A percentile compares a stretch with the other conserved stretches of the same genome.
Conservation (phyloP, 2,888 invertebrate species). For the Drosophila antonietae region DNA sequence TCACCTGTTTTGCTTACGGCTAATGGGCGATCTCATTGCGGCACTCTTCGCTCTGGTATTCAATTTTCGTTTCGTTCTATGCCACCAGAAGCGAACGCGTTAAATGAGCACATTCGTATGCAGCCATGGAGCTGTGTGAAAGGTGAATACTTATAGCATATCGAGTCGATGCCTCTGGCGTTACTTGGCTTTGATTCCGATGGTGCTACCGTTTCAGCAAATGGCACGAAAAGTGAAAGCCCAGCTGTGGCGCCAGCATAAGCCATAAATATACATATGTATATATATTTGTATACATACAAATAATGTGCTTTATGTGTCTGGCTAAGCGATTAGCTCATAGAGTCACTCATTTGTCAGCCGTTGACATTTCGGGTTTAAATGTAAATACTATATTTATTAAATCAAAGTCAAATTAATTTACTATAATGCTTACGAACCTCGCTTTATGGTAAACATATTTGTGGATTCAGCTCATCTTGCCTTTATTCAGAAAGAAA, state of each 20-base stretch:
- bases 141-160: conserved; percentile 64
- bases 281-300: conserved; percentile 13
- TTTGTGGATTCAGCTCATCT: background rate
- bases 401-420: conserved; percentile 6
- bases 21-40: conserved; percentile 22
- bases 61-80: conserved; percentile 51
- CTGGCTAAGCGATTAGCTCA: conserved; percentile 40
- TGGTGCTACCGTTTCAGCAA: conserved; percentile 61
- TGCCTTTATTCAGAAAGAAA: background rate
- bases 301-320: conserved; percentile 47
- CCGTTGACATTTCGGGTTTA: conserved; percentile 2
- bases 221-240: conserved; percentile 71
- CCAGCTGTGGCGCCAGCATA: conserved; percentile 64
- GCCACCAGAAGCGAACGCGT: conserved; percentile 42
- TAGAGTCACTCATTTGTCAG: conserved; percentile 24
- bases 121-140: conserved; percentile 56
- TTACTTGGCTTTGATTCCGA: conserved; percentile 16
- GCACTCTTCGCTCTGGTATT: conserved; percentile 21
- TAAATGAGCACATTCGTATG: conserved; percentile 74
- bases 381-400: conserved; percentile 6
- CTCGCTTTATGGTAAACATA: background rate
- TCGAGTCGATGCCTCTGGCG: conserved; percentile 20
- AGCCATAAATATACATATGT: conserved; percentile 39
- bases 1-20: conserved; percentile 27
- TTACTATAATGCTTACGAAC: conserved; percentile 8